phyloP scores from a whole-genome alignment of 2,797 vertebrate genomes.

The Dipus sagitta region DNA sequence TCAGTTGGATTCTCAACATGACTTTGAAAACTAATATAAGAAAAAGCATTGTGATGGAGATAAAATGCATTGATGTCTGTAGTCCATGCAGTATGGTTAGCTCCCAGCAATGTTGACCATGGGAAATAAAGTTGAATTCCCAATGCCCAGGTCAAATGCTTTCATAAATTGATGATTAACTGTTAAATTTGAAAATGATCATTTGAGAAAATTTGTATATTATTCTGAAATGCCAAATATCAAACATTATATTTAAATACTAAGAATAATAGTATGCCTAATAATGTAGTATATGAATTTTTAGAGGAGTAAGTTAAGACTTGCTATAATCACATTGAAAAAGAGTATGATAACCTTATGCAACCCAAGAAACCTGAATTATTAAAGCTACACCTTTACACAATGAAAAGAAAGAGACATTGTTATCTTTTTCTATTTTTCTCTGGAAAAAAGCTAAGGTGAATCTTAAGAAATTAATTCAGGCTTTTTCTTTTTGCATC shows the following conservation, averaged over 20 bases:
- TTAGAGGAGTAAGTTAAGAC: background rate
- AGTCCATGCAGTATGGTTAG: background rate
- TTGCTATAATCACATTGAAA: slow-evolving; percentile 17
- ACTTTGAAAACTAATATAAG: background rate
- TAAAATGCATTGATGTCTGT: background rate
- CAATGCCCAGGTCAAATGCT: background rate
- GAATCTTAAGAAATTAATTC: slow-evolving; percentile 50
- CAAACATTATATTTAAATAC: background rate
- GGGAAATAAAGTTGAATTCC: background rate
- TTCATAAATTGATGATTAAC: background rate
- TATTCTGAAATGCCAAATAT: background rate
- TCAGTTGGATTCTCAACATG: background rate
- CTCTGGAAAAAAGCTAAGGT: background rate
- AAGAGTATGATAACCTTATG: background rate
- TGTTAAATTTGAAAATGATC: background rate
- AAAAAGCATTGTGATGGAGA: too few species aligned
- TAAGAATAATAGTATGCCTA: background rate
- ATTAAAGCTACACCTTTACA: background rate
- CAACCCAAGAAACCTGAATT: background rate
- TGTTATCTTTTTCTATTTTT: background rate
- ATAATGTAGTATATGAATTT: background rate
- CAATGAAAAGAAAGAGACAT: background rate
- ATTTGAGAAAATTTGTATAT: background rate
- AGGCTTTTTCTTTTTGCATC: background rate
- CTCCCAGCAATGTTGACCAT: background rate